Percentiles rank a stretch among this genome's conserved stretches.
Evolutionary conservation across 1,140 invertebrate genomes (phyloP).

Genomic region (Drosophila quadrilineata): DNA sequence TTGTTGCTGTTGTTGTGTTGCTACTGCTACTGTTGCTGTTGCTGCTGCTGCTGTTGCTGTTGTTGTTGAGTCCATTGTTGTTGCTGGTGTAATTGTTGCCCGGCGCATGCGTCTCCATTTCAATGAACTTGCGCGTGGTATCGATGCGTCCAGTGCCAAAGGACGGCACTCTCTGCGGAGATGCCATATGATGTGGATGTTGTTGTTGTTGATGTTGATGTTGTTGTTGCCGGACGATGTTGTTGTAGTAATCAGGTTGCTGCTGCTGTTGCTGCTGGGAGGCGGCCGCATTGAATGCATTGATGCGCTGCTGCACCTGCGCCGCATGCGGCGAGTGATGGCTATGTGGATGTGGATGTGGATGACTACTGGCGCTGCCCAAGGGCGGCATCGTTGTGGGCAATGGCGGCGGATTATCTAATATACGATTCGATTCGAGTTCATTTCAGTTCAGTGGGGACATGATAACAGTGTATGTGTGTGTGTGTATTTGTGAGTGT

Average conservation of each 20-base stretch:
- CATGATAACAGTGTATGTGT: constrained; percentile 22
- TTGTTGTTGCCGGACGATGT: constrained; percentile 39
- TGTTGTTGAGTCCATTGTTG: constrained; percentile 25
- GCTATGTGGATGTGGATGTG: constrained; percentile 47
- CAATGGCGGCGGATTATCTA: constrained; percentile 81
- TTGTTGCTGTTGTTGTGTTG: constrained; percentile 24
- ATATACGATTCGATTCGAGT: constrained; percentile 31
- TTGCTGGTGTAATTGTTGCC: constrained; percentile 16
- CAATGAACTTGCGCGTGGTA: constrained; percentile 67
- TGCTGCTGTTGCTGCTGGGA: constrained; percentile 39
- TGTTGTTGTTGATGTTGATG: constrained; percentile 42
- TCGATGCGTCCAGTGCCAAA: constrained; percentile 51
- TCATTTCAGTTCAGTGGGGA: constrained; percentile 6
- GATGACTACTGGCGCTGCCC: constrained; percentile 48
- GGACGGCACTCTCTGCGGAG: constrained; percentile 49
- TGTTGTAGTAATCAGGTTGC: constrained; percentile 58
- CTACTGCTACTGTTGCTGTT: constrained; percentile 19
- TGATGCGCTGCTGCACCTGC: constrained; percentile 75
- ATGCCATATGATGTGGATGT: constrained; percentile 28
- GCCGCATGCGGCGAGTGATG: constrained; percentile 58
- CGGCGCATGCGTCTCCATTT: constrained; percentile 61
- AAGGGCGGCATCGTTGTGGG: constrained; percentile 79
- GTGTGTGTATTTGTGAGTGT: constrained; percentile 11
- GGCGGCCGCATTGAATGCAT: constrained; percentile 76
- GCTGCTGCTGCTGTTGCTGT: constrained; percentile 24